phyloP scores from a whole-genome alignment of 2,797 vertebrate species.

The Crypturellus tataupa region DNA sequence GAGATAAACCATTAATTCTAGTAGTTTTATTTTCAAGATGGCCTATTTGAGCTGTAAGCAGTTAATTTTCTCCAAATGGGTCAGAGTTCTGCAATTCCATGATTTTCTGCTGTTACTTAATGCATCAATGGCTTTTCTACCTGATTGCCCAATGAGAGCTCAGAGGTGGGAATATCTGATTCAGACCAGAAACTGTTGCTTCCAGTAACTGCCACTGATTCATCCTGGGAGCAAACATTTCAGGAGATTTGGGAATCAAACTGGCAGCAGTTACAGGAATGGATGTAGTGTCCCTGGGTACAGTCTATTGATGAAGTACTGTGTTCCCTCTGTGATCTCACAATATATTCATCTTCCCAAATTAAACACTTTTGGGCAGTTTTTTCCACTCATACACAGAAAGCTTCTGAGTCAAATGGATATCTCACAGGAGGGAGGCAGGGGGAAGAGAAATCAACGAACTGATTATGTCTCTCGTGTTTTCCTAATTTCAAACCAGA shows the following conservation, averaged over 20 bases:
- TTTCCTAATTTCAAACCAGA: background rate
- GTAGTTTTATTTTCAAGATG: background rate
- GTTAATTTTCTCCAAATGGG: slow-evolving; percentile 18
- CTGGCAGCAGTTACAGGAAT: background rate
- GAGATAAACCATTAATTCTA: background rate
- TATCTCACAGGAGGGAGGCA: background rate
- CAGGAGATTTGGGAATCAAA: background rate
- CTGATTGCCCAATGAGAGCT: background rate
- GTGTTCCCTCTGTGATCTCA: background rate
- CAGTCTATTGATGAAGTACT: background rate
- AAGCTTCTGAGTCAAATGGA: background rate
- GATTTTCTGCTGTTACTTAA: background rate
- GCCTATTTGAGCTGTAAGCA: background rate
- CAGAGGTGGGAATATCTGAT: slow-evolving; percentile 2
- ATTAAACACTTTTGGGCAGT: background rate
- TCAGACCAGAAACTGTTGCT: background rate
- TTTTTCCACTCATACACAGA: background rate
- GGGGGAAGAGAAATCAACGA: background rate
- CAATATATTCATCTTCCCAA: background rate
- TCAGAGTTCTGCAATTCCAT: background rate
- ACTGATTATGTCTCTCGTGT: background rate
- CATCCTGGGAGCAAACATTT: background rate
- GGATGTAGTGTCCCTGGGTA: background rate
- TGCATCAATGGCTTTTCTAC: background rate
- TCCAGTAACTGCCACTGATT: background rate